phyloP scores from a whole-genome alignment of 2,797 vertebrate species.

The Gobionotothen gibberifrons region DNA sequence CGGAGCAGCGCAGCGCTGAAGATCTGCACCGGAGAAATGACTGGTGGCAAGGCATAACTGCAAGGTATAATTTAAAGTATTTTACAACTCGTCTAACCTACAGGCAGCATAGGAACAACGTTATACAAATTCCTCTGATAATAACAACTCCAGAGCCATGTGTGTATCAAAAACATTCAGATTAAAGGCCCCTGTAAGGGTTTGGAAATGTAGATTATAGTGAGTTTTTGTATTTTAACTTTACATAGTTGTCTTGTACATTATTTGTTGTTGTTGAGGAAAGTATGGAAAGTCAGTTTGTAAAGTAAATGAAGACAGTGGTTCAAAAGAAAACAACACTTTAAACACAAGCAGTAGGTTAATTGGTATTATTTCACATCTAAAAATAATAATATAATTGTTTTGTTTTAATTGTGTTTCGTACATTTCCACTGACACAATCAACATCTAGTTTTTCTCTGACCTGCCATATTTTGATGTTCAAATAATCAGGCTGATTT shows the following conservation, averaged over 20 bases:
- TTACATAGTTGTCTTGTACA: too few species aligned
- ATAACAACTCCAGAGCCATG: not conserved
- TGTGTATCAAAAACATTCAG: not conserved
- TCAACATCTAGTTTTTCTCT: not conserved
- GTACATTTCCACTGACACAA: too few species aligned
- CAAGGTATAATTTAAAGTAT: slow-evolving; percentile 10
- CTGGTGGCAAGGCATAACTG: slow-evolving; percentile 42
- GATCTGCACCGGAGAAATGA: slow-evolving; percentile 47
- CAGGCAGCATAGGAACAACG: not conserved
- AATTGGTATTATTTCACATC: too few species aligned
- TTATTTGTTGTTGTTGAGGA: too few species aligned
- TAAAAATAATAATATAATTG: too few species aligned
- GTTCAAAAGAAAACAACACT: too few species aligned
- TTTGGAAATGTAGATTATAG: too few species aligned
- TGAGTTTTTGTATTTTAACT: too few species aligned
- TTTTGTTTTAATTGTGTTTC: too few species aligned
- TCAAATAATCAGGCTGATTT: not conserved
- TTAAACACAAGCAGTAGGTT: too few species aligned
- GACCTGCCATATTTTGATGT: not conserved
- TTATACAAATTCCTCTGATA: not conserved
- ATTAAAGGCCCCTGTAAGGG: not conserved
- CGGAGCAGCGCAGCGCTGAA: slow-evolving; percentile 46
- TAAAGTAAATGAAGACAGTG: too few species aligned
- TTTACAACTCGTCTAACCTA: slow-evolving; percentile 16
- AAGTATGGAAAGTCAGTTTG: too few species aligned